A percentile compares a stretch with the other conserved stretches of the same genome.
Evolutionary conservation across 2,888 invertebrate species (phyloP).

Genomic region (Calephelis perditalis): DNA sequence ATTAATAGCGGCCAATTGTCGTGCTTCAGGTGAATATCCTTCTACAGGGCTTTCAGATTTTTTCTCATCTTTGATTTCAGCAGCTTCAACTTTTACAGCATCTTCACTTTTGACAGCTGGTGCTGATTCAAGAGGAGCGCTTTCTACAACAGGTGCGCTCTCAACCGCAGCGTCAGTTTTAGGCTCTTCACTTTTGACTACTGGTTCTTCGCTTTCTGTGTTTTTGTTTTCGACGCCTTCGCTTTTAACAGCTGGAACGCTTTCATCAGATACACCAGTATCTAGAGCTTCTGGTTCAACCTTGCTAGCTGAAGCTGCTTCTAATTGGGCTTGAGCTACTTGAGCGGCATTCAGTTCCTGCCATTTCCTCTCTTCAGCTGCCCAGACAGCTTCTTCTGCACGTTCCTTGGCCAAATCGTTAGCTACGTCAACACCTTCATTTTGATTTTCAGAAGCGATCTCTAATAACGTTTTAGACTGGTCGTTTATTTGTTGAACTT

Average conservation of each 20-base stretch:
- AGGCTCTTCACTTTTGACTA: slow-evolving; percentile 24
- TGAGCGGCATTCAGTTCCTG: slow-evolving; percentile 55
- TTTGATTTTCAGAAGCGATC: slow-evolving; percentile 41
- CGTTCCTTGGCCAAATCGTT: slow-evolving; percentile 40
- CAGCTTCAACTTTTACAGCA: slow-evolving; percentile 23
- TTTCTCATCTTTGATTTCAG: slow-evolving; percentile 19
- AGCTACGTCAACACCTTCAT: slow-evolving; percentile 42
- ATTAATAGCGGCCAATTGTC: background rate
- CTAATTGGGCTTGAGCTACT: slow-evolving; percentile 53
- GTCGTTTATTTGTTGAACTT: slow-evolving; percentile 45
- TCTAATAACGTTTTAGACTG: slow-evolving; percentile 45
- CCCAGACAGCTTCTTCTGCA: slow-evolving; percentile 45
- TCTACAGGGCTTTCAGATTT: slow-evolving; percentile 17
- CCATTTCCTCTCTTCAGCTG: slow-evolving; percentile 61
- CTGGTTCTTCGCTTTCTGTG: slow-evolving; percentile 14
- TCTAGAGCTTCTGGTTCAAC: slow-evolving; percentile 25
- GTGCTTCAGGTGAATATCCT: slow-evolving; percentile 11
- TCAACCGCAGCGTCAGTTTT: slow-evolving; percentile 31
- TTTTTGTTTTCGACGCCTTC: slow-evolving; percentile 31
- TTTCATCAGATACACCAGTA: slow-evolving; percentile 27
- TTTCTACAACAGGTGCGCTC: slow-evolving; percentile 32
- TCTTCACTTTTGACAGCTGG: slow-evolving; percentile 15
- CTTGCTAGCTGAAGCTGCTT: slow-evolving; percentile 47
- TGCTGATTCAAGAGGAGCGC: slow-evolving; percentile 22
- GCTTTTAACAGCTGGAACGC: slow-evolving; percentile 27